Evolutionary conservation across 2,888 invertebrate genomes (phyloP).

Genomic region (Thymelicus lineola): DNA sequence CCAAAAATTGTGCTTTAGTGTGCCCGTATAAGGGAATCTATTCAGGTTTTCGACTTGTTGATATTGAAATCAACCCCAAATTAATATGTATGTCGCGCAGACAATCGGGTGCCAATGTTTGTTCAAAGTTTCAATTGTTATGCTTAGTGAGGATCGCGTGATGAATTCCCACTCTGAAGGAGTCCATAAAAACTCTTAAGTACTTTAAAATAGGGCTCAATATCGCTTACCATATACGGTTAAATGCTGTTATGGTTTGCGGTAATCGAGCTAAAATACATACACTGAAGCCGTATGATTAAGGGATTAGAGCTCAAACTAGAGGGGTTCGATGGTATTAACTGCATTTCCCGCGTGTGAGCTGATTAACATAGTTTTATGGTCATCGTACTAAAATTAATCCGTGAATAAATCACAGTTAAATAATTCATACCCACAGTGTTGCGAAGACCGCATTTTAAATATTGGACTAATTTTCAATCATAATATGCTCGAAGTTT

Average conservation of each 20-base stretch:
- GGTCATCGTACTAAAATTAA: constrained; percentile 9
- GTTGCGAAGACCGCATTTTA: too few species aligned
- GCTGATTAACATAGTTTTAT: constrained; percentile 13
- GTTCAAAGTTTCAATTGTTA: constrained; percentile 58
- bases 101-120: constrained; percentile 63
- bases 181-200: constrained; percentile 37
- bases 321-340: constrained; percentile 1
- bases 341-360: not conserved
- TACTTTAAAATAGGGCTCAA: constrained; percentile 39
- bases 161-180: constrained; percentile 39
- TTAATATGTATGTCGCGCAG: constrained; percentile 71
- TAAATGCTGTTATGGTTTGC: constrained; percentile 10
- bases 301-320: constrained; percentile 42
- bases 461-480: too few species aligned
- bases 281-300: constrained; percentile 62
- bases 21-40: constrained; percentile 45
- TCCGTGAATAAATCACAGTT: constrained; percentile 10
- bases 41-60: constrained; percentile 64
- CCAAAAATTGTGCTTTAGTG: not conserved
- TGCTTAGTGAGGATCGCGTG: constrained; percentile 28
- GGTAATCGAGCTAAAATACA: constrained; percentile 8
- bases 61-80: constrained; percentile 77
- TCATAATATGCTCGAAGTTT: too few species aligned
- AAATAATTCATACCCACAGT: not conserved
- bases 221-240: not conserved